Base-by-base conservation (phyloP, 2,113 vertebrate species). In the Tachuris rubrigastra region DNA sequence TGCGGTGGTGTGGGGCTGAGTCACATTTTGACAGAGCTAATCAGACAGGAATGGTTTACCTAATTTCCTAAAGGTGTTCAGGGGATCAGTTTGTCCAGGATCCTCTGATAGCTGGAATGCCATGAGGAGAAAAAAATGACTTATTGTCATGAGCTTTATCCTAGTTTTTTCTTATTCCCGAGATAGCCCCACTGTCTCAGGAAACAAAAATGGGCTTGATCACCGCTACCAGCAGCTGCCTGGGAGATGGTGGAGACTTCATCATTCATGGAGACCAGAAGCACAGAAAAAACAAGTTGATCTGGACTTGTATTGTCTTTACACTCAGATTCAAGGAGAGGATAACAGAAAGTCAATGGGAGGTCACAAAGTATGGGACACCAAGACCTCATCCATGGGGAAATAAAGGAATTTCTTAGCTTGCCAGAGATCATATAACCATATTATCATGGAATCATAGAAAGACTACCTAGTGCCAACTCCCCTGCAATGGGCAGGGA, bases 1-100 rank as follows among this genome's bases (percentile, higher is more conserved):
- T 78, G 28, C 33, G 58, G 37, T 53, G 37, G n/a, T 0, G 0
- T 27, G 13, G 66, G 75, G 11, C 68, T 90, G 93, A 95, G 83
- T 93, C 90, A 94, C 47, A 18, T 85, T 94, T 75, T 42, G 37
- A 81, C 35, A 52, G 22, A 46, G 10, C 42, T 50, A n/a, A 65
- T 68, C 0, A 1, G 60, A 39, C 82, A 93, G 95, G 96, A 96
- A 96, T 79, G 39, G 56, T 79, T 94, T 95, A 62, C 23, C n/a
- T 60, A 75, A 78, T 72, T 95, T 93, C 95, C 83, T 78, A 68
- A 67, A 60, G n/a, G 23, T 88, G n/a, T n/a, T 78, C 14, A 33
- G 41, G n/a, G 30, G 62, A 55, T 68, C 52, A 74, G 4, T 78
- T 90, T 58, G 20, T 66, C 47, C 81, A 44, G 78, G 86, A 44